Evolutionary conservation across 64 coral and sea anemone genomes (phyloP), one percentile per base, ranked within the genome.

Genomic region (Acropora yongei): DNA sequence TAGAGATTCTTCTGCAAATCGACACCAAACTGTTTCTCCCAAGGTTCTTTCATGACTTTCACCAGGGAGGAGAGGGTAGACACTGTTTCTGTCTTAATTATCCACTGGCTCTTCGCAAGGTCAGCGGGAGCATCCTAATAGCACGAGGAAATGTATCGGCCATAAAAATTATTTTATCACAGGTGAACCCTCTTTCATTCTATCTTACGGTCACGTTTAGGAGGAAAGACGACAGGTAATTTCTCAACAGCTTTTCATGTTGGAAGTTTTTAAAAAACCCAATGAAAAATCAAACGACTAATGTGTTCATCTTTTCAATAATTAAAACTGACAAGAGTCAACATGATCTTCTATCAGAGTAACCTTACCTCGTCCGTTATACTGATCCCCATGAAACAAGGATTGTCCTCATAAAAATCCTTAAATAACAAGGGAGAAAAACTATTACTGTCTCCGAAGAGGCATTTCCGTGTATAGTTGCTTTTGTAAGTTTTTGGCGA

Each of bases 341-440:
- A 6, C 3, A 48, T 12, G 14, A 4, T 42, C 19, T 72, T 8
- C 1, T 68, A 78, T 13, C n/a, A 42, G 47, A 60, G 14, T 41
- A 75, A 5, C 3, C 49, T 91, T 91, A 98, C 96, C 96, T 98
- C 96, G 45, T 98, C 93, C 71, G 82, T 88, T 44, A 98, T 95
- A 72, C 80, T 72, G 74, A 98, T 88, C 18, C 87, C 96, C 58
- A 95, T 76, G 72, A 95, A 91, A 79, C 96, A 95, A 1, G 93
- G 91, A 43, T 73, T 74, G 18, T 93, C 93, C 79, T 92, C 90
- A 49, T 86, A 98, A 68, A 95, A 93, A 68, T 98, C 93, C 96
- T 98, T 49, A 1, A 87, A 89, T 61, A 58, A 80, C 41, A 63
- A 57, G 46, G 69, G 30, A 83, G 5, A 17, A 82, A 45, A 65